A percentile compares a stretch with the other conserved stretches of the same genome.
Evolutionary conservation across 2,113 vertebrate genomes (phyloP).

Genomic region (Hippocampus mohnikei): DNA sequence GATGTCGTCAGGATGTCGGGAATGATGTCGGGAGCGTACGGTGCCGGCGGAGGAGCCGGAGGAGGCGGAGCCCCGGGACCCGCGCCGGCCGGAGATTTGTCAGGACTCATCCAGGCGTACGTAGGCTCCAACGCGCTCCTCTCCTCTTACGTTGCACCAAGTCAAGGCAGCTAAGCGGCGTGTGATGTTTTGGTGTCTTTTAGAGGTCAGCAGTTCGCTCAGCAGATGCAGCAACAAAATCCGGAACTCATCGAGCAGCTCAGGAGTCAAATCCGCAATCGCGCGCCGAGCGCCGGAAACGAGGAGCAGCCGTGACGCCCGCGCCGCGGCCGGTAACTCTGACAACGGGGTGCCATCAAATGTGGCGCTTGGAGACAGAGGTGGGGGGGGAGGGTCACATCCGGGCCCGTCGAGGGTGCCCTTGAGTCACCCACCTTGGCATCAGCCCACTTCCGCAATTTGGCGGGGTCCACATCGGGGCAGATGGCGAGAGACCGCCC

Average conservation of each 20-base stretch:
- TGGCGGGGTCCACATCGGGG: no score
- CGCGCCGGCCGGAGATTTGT: conserved; percentile 78
- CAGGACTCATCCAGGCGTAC: conserved; percentile 94
- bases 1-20: conserved; percentile 82
- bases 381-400: neutral
- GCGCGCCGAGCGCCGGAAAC: conserved; percentile 85
- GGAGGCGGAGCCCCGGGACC: conserved; percentile 40
- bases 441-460: no score
- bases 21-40: conserved; percentile 88
- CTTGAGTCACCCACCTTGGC: no score
- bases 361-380: neutral
- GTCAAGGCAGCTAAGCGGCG: neutral
- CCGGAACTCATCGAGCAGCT: conserved; percentile 93
- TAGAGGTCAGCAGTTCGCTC: conserved; percentile 93
- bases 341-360: neutral
- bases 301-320: conserved; percentile 82
- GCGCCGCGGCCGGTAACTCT: neutral
- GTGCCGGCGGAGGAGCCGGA: conserved; percentile 20
- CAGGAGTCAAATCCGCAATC: conserved; percentile 87
- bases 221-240: conserved; percentile 97
- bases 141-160: neutral
- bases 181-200: neutral
- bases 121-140: conserved; percentile 39
- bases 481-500: no score
- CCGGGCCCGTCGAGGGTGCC: no score